phyloP scores from a whole-genome alignment of 2,113 vertebrate genomes.

The Synodontis membranacea region DNA sequence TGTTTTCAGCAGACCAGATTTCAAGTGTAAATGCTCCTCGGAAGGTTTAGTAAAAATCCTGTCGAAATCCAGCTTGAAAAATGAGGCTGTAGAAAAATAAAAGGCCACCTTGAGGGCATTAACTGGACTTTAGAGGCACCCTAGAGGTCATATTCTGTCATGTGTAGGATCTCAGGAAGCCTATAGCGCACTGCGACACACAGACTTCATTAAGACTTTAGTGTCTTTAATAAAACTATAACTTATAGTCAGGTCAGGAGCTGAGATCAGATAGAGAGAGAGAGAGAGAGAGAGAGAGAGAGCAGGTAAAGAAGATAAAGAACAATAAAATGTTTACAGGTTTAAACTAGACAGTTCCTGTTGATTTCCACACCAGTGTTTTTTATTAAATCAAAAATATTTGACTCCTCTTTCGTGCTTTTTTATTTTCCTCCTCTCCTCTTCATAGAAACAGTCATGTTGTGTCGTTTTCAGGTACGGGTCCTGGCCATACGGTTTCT shows the following conservation, averaged over 20 bases:
- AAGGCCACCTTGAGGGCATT: background rate
- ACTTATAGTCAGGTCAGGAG: background rate
- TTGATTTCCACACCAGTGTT: background rate
- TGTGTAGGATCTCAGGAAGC: background rate
- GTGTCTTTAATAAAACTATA: background rate
- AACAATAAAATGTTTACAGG: background rate
- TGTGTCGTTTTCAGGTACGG: constrained; percentile 65
- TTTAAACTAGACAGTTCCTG: background rate
- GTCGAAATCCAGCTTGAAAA: background rate
- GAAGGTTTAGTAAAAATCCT: background rate
- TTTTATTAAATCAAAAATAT: background rate
- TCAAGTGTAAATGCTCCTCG: background rate
- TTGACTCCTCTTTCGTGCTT: background rate
- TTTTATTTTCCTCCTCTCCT: background rate
- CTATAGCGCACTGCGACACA: too few relatives aligned
- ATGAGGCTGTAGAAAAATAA: background rate
- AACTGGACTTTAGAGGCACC: background rate
- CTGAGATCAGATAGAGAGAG: background rate
- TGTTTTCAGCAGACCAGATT: background rate
- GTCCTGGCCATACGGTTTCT: constrained; percentile 61
- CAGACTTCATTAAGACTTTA: background rate
- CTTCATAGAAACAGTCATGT: background rate
- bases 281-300: background rate
- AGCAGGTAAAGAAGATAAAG: background rate
- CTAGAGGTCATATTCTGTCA: background rate